phyloP scores from a whole-genome alignment of 2,797 vertebrate species.

The Lacerta agilis region DNA sequence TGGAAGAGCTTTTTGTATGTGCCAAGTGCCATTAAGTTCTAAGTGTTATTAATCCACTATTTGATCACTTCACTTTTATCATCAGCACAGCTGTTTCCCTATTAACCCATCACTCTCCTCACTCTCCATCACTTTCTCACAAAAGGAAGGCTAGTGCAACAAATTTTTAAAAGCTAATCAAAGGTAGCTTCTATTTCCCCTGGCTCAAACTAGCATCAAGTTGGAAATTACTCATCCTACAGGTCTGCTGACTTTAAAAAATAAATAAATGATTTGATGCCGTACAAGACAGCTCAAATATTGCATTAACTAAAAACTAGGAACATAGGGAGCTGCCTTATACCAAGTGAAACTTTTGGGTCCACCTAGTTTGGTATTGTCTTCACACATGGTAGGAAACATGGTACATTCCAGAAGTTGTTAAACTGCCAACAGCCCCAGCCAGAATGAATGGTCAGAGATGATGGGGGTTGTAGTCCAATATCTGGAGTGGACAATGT shows the following conservation, averaged over 20 bases:
- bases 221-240: background rate
- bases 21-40: conserved; percentile 16
- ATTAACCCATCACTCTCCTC: background rate
- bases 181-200: background rate
- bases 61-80: background rate
- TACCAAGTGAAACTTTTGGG: no score
- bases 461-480: no score
- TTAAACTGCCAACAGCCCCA: no score
- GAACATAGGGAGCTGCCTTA: no score
- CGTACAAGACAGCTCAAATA: background rate
- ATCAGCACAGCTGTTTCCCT: background rate
- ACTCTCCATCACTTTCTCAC: background rate
- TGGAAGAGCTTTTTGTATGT: background rate
- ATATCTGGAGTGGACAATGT: no score
- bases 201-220: background rate
- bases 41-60: conserved; percentile 3
- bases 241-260: background rate
- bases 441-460: no score
- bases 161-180: background rate
- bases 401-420: no score
- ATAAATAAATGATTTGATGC: background rate
- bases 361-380: no score
- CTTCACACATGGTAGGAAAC: no score
- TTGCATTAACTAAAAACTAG: background rate
- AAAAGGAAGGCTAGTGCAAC: background rate